Evolutionary conservation across 2,797 vertebrate species (phyloP).

Genomic region (Gobio occitaniae): DNA sequence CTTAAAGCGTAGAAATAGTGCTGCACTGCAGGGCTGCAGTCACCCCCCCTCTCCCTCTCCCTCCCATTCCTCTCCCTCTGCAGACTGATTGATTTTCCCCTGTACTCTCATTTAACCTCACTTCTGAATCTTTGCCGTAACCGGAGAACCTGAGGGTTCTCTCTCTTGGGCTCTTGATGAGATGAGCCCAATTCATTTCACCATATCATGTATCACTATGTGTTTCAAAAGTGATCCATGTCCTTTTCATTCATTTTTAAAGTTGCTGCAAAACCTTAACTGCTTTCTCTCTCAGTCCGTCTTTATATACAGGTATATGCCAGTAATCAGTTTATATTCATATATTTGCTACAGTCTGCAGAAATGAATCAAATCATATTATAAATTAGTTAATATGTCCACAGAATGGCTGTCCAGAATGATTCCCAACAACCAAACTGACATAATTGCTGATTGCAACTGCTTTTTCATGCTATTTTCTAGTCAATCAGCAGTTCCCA

Average conservation of each 20-base stretch:
- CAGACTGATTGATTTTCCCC: constrained; percentile 55
- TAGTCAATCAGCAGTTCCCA: constrained; percentile 17
- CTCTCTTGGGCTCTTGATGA: constrained; percentile 26
- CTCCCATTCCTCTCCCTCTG: constrained; percentile 25
- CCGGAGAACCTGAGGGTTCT: constrained; percentile 1
- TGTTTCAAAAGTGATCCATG: constrained; percentile 20
- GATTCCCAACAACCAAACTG: constrained; percentile 14
- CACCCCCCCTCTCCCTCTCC: constrained; percentile 8
- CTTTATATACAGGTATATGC: background rate
- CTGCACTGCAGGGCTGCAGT: constrained; percentile 50
- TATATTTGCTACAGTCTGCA: background rate
- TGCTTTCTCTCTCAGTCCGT: background rate
- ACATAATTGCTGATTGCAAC: constrained; percentile 1
- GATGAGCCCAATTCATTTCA: constrained; percentile 31
- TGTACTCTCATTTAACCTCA: constrained; percentile 23
- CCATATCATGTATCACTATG: constrained; percentile 13
- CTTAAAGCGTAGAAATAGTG: constrained; percentile 30
- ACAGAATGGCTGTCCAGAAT: background rate
- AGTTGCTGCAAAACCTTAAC: background rate
- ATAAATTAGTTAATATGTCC: background rate
- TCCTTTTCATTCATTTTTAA: constrained; percentile 17
- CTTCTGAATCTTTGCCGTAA: constrained; percentile 39
- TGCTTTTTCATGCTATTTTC: constrained; percentile 14
- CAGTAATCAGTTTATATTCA: background rate
- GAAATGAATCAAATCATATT: background rate